Base-by-base conservation (phyloP, 2,797 vertebrate genomes). In the Falco cherrug region DNA sequence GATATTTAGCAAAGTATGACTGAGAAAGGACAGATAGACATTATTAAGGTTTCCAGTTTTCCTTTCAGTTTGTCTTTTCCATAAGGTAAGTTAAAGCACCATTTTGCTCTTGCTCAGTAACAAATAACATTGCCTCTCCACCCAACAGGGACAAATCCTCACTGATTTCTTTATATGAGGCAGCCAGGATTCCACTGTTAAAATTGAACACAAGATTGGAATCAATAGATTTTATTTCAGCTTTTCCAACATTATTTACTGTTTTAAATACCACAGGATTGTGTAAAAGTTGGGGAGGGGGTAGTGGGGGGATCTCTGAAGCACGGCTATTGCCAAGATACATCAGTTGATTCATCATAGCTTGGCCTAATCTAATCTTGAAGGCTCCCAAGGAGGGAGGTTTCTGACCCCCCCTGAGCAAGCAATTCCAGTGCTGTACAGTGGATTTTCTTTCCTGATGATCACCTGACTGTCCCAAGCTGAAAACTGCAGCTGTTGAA, bases 301-400 rank as follows among this genome's bases (percentile, higher is more conserved):
- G 43, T 9, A 9, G 43, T 22, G 45, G 73, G 22, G 19, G 19
- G 10, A n/a, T 70, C 26, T 43, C 75, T 69, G 70, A 82, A 61
- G 29, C 2, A 61, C 35, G 8, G 39, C 5, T 22, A 10, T 29
- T 57, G 22, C 13, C 87, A 90, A 47, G 48, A 75, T 5, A 73
- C 47, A 28, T 28, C 0, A 0, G 7, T 50, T 51, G 20, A 24
- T 56, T 93, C 25, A 45, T 5, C 43, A 20, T 24, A 10, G 5
- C 7, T 76, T 63, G 15, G 11, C 53, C 5, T 69, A 67, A 22
- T 35, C 18, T 24, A 56, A 35, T 29, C 37, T 75, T 59, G 59
- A 59, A 28, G 19, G 3, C 7, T 79, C 87, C 22, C 59, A 63
- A 48, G 24, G 35, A 69, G 15, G 6, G 24, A 88, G 13, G 14